Conservation (phyloP, 1,140 invertebrate species). For the Zaprionus kolodkinae region DNA sequence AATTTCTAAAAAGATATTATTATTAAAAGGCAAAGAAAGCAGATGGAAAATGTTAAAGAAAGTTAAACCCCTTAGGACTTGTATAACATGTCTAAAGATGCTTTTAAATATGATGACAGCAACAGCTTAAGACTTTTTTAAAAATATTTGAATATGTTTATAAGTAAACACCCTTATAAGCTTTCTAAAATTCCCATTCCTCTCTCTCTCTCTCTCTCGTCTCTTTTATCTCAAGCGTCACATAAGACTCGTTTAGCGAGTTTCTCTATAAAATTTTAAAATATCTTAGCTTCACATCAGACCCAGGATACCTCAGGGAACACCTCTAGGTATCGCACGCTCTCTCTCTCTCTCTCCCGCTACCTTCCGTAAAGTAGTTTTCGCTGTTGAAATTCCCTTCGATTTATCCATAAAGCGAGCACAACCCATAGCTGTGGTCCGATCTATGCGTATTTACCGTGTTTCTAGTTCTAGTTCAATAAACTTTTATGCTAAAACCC, state of each 20-base stretch:
- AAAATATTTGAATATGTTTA: not conserved
- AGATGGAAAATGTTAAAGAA: too few species aligned
- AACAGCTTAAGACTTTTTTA: not conserved
- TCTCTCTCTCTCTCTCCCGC: not conserved
- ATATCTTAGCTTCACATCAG: not conserved
- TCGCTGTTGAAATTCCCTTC: constrained; percentile 27
- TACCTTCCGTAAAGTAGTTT: constrained; percentile 24
- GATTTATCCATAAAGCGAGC: constrained; percentile 26
- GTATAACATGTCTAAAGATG: not conserved
- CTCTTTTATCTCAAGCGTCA: not conserved
- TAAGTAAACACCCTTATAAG: not conserved
- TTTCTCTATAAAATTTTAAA: not conserved
- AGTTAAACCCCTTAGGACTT: not conserved
- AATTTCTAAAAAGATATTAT: too few species aligned
- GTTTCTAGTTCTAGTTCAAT: constrained; percentile 66
- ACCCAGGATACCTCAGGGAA: not conserved
- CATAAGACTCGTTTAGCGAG: not conserved
- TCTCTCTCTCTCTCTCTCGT: too few species aligned
- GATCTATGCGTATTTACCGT: constrained; percentile 43
- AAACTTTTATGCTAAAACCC: constrained; percentile 81
- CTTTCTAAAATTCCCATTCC: not conserved
- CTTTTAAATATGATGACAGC: not conserved
- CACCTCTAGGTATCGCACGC: not conserved
- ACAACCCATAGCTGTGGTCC: constrained; percentile 2
- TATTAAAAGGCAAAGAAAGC: not conserved